Evolutionary conservation across 2,888 invertebrate species (phyloP), one percentile per base, ranked within the genome.

Genomic region (Chymomyza caudatula): DNA sequence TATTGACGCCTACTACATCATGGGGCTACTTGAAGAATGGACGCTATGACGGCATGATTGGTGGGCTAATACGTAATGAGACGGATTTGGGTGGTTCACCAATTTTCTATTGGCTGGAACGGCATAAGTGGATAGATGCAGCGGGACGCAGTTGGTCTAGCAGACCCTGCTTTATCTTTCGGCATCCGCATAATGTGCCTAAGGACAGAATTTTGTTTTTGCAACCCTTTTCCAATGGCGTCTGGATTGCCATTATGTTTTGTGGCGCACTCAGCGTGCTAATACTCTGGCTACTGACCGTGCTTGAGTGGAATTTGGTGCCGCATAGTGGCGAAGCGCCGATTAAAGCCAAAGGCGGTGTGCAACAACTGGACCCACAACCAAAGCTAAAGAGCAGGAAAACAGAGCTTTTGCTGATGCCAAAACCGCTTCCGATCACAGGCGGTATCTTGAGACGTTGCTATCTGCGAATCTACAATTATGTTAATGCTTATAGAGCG

Each of bases 61-160:
- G 93, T 3, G 90, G 92, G 1, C 87, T 94, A 74, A 92, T 92
- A 76, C 90, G 91, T 20, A 90, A 89, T 22, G 91, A 92, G 69
- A 92, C 93, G 0, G 95, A 95, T 80, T 92, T 94, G 66, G 94
- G 94, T 0, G 93, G 93, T n/a, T 92, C 94, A 0, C 93, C 94
- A 0, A 89, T 94, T 55, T 93, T 94, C 89, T 93, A 92, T 85
- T 92, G 93, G 80, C 85, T 90, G n/a, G 94, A 94, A 77, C 91
- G 95, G 71, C 91, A 92, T 25, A 88, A 91, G 74, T 91, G 92
- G 63, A 90, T 93, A 63, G 81, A 75, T 92, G 13, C 93, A 4
- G 80, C 81, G 2, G 84, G 80, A 0, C 74, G 79, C 5, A 83
- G 84, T 20, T 83, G 84, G 84, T 82, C 78, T 15, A 78, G 68